These are phyloP conservation scores for Salvelinus fontinalis DNA, from an alignment of 2,113 vertebrate genomes.

Conservation along the genomic window DNA sequence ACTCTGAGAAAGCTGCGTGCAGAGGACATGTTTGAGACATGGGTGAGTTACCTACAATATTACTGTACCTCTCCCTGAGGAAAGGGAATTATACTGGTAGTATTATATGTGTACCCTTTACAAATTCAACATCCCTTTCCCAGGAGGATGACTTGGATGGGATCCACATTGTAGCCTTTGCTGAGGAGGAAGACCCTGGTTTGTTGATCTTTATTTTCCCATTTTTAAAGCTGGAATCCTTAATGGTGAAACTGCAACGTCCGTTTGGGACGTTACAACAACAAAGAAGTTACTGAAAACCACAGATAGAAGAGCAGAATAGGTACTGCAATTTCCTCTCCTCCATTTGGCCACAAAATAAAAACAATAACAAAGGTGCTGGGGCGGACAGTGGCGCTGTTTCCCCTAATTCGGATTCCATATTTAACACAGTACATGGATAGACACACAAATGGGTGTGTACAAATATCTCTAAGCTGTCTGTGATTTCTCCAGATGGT, in stretches of 20 bases:
- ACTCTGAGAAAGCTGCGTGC: constrained; percentile 91
- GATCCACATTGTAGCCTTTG: constrained; percentile 96
- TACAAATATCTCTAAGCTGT: not conserved
- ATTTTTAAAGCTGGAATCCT: not conserved
- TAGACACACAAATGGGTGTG: too few relatives aligned
- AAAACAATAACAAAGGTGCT: too few relatives aligned
- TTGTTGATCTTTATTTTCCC: not conserved
- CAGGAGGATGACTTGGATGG: constrained; percentile 96
- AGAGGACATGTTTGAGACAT: constrained; percentile 96
- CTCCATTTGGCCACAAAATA: too few relatives aligned
- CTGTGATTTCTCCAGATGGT: constrained; percentile 79
- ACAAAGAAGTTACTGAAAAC: too few relatives aligned
- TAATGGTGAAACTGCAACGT: too few relatives aligned
- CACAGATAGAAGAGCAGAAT: too few relatives aligned
- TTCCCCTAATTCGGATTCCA: too few relatives aligned
- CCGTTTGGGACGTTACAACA: too few relatives aligned
- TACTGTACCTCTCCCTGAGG: not conserved
- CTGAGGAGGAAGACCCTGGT: constrained; percentile 95
- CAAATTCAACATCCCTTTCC: not conserved
- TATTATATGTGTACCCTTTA: not conserved
- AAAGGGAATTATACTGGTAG: too few relatives aligned
- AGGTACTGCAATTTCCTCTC: not conserved
- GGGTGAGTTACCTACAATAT: constrained; percentile 79
- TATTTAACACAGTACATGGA: too few relatives aligned
- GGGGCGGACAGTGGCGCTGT: too few relatives aligned